A percentile compares a stretch with the other conserved stretches of the same genome.
phyloP scores from a whole-genome alignment of 2,888 invertebrate species.

The Eristalinus sepulchralis region DNA sequence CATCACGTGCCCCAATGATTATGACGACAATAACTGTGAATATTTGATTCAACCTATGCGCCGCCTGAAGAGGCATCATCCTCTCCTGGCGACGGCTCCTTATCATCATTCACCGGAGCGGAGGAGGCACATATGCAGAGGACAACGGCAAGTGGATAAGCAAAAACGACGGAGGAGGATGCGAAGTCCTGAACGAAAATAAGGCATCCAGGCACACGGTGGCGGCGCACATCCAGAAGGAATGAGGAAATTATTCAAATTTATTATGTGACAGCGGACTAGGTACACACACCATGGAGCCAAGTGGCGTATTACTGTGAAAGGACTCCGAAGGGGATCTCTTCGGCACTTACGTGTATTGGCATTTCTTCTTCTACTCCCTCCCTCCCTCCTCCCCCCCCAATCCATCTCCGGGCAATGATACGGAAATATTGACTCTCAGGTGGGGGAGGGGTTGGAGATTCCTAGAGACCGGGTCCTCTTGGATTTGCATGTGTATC shows the following conservation, averaged over 20 bases:
- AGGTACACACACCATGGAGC: constrained; percentile 14
- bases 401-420: too few species aligned
- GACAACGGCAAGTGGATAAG: neutral
- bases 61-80: too few species aligned
- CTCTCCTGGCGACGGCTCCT: neutral
- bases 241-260: constrained; percentile 61
- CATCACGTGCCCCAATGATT: constrained; percentile 61
- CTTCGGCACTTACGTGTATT: constrained; percentile 29
- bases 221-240: too few species aligned
- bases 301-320: constrained; percentile 23
- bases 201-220: constrained; percentile 21
- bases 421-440: constrained; percentile 36
- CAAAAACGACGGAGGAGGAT: too few species aligned
- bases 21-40: constrained; percentile 64
- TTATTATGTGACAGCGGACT: constrained; percentile 52
- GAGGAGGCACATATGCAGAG: constrained; percentile 22
- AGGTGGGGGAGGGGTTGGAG: neutral
- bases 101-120: constrained; percentile 17
- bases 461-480: neutral
- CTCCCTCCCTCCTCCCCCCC: too few species aligned
- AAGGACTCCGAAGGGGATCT: constrained; percentile 30
- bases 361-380: constrained; percentile 15
- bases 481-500: constrained; percentile 22
- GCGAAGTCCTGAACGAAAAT: neutral
- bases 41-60: constrained; percentile 49